phyloP scores from a whole-genome alignment of 2,888 invertebrate genomes.

The Isotomurus palustris region DNA sequence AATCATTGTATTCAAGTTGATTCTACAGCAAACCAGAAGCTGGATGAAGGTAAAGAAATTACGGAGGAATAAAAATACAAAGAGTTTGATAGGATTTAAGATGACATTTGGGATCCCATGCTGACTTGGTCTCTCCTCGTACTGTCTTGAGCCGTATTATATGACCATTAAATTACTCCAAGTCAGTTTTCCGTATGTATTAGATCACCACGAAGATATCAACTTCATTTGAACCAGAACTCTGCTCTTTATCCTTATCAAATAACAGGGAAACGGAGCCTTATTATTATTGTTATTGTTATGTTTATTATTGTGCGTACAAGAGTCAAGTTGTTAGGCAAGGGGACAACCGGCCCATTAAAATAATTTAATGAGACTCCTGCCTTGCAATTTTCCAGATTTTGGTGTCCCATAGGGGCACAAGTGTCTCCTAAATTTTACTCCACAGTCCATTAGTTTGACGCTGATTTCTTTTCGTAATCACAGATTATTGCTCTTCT shows the following conservation, averaged over 20 bases:
- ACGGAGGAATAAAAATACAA: slow-evolving; percentile 10
- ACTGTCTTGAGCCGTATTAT: slow-evolving; percentile 32
- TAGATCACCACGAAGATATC: slow-evolving; percentile 14
- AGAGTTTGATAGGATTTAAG: slow-evolving; percentile 36
- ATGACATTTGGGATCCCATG: slow-evolving; percentile 38
- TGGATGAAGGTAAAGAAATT: slow-evolving; percentile 10
- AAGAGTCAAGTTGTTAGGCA: not conserved
- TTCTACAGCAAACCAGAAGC: slow-evolving; percentile 13
- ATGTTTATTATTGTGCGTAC: slow-evolving; percentile 8
- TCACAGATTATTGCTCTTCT: slow-evolving; percentile 33
- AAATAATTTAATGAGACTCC: slow-evolving; percentile 41
- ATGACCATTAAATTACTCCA: slow-evolving; percentile 38
- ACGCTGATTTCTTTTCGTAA: slow-evolving; percentile 31
- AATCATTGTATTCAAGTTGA: too few species aligned
- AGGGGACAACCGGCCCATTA: slow-evolving; percentile 26
- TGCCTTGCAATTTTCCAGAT: slow-evolving; percentile 36
- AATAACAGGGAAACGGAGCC: slow-evolving; percentile 8
- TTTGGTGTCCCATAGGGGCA: slow-evolving; percentile 29
- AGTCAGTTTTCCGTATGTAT: slow-evolving; percentile 9
- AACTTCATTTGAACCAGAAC: slow-evolving; percentile 4
- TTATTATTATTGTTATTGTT: slow-evolving; percentile 16
- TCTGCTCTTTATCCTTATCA: slow-evolving; percentile 3
- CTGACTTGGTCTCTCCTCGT: slow-evolving; percentile 32
- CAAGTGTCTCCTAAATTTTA: slow-evolving; percentile 38
- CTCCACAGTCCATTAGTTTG: slow-evolving; percentile 25